Evolutionary conservation across 2,113 vertebrate genomes (phyloP), one percentile per base, ranked within the genome.

Genomic region (Bambusicola thoracicus): DNA sequence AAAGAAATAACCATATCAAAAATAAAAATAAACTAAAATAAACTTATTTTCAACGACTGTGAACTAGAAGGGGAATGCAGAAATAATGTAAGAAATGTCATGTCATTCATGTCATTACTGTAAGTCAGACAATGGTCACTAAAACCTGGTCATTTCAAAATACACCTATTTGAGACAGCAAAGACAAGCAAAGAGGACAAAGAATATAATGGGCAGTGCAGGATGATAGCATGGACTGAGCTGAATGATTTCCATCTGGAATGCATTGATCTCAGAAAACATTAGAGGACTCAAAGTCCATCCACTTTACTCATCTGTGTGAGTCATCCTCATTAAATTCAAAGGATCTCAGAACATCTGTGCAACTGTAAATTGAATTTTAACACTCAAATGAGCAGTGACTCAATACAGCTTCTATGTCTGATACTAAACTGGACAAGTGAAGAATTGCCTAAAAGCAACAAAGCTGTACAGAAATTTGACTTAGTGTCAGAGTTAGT

Each of bases 311-410:
- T 97, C 94, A 96, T 95, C 68, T 80, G 86, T 86, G 94, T 98
- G 98, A 99, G 92, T 99, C 98, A 98, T 97, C 97, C 97, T 98
- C 98, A 98, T 98, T 98, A 98, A 98, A 98, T 92, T 89, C 96
- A 95, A 96, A 97, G 97, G 94, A 97, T 97, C 96, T 89, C 91
- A 92, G 96, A 97, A 98, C 95, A 97, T 97, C 97, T 96, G 94
- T 96, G 97, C 93, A 92, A 95, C 96, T 96, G 89, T 91, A 94
- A 95, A 96, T 95, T 97, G 94, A 95, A 97, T 96, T 96, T 96
- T 93, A 93, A 90, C 95, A 93, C 93, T 96, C 91, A 94, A 77
- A 84, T 84, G 91, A 96, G 69, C 87, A 90, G 89, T 75, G 89
- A 95, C 90, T 82, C 94, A 93, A 92, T 72, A 75, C 69, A 95